Base-by-base conservation (phyloP, 2,888 invertebrate species). In the Frankliniella fusca region DNA sequence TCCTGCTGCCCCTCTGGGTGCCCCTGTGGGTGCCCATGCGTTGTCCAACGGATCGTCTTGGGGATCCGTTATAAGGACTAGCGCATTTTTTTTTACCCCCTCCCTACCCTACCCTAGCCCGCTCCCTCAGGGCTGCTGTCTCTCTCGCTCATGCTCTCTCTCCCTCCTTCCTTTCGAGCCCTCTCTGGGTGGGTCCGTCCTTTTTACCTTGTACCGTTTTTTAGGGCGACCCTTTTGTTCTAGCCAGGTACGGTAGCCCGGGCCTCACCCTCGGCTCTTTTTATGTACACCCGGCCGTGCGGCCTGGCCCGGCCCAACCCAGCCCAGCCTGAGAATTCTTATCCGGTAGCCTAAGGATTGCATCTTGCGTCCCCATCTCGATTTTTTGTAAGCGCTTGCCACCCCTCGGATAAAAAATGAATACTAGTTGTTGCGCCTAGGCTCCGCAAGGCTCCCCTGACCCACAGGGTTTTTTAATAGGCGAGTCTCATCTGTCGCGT, bases 381-480 rank as follows among this genome's bases (percentile, higher is more conserved):
- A 27, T 76, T 76, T 76, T 76, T 76, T 76, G 27, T 76, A 27
- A 20, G 61, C 70, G 70, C 70, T 76, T 12, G 70, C 70, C 70
- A 76, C 70, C 70, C 70, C 70, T 76, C 27, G 27, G 70, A 76
- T 76, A 76, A 76, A 76, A 76, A 76, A 76, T 76, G 70, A 76
- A 76, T 23, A 76, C 70, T 76, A 76, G 70, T 70, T 23, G 70
- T 27, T 27, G 70, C 12, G 70, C 70, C 27, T 76, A 76, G 70
- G 70, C 70, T 76, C 27, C 3, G 38, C 38, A 5, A 38, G 38
- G 38, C 38, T 38, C 38, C 38, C 70, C 70, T 76, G 70, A 76
- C 70, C 70, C 70, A 76, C 70, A 76, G 27, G 70, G 70, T 76
- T 76, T 70, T 76, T 76, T 76, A 76, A 76, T 76, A 76, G 70